Evolutionary conservation across 2,888 invertebrate species (phyloP), one percentile per base, ranked within the genome.

Genomic region (Proisotoma minuta): DNA sequence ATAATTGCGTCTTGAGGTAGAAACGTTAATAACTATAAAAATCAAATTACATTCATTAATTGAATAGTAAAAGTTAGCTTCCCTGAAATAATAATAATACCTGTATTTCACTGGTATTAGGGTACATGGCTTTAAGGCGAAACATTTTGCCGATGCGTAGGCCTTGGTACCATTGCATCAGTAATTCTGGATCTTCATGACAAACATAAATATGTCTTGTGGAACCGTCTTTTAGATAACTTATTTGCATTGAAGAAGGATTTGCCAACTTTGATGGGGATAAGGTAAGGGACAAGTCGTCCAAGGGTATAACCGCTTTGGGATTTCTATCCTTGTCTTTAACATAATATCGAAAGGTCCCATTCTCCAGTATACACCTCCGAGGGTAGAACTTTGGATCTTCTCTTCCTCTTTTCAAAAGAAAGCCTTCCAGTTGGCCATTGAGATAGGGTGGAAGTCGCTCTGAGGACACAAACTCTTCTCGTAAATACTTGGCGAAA

Each of bases 121-220:
- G 56, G 18, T 56, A 26, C 43, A 43, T 24, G 26, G 15, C 18
- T 22, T 53, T 63, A 2, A 63, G 23, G 5, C 89, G 81, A 75
- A 90, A 89, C 52, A 92, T 79, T 76, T 93, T 92, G 0, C 90
- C 91, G 77, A 89, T 88, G 60, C 93, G 81, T 68, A 90, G 88
- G 27, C 88, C 87, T 20, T 66, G 66, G 26, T 66, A 66, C 92
- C 92, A 93, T 77, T 88, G 88, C 43, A 86, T 88, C 64, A 91
- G 88, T 53, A 87, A 85, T 80, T 91, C 89, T 1, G 90, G 84
- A 73, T 89, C 89, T 43, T 59, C 57, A 56, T 61, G 60, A 27
- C 22, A 59, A 48, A 62, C 87, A 77, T 87, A 94, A 73, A 94
- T 87, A 76, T 91, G 91, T 67, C 93, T 79, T 1, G 93, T 93